Evolutionary conservation across 1,140 invertebrate species (phyloP).

Genomic region (Neodiprion pinetum): DNA sequence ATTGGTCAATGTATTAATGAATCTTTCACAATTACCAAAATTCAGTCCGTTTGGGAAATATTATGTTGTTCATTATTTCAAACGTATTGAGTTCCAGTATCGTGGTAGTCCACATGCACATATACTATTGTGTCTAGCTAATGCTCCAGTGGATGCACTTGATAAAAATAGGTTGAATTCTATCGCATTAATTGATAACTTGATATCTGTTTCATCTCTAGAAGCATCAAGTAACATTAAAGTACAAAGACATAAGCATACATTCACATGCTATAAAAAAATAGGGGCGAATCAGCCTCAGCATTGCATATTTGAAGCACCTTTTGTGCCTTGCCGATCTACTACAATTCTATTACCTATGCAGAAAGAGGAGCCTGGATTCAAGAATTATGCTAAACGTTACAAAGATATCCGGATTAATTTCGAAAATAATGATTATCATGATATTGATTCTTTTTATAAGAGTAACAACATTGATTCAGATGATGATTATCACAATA

Average conservation of each 20-base stretch:
- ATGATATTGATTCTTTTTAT: no score
- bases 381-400: no score
- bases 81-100: conserved; percentile 51
- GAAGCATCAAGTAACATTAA: conserved; percentile 38
- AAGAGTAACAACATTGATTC: no score
- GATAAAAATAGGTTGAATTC: conserved; percentile 14
- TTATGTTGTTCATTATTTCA: conserved; percentile 40
- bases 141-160: conserved; percentile 41
- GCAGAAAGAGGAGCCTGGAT: no score
- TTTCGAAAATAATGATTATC: no score
- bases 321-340: conserved; percentile 36
- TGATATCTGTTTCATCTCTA: conserved; percentile 32
- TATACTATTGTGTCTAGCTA: conserved; percentile 43
- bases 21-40: conserved; percentile 31
- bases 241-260: conserved; percentile 33
- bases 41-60: conserved; percentile 39
- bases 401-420: no score
- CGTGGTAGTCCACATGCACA: conserved; percentile 49
- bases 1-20: conserved; percentile 39
- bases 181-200: conserved; percentile 23
- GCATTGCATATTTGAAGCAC: conserved; percentile 44
- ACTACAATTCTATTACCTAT: conserved; percentile 20
- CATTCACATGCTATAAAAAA: conserved; percentile 41
- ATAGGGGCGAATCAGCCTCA: conserved; percentile 22
- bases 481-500: no score